phyloP scores from a whole-genome alignment of 2,797 vertebrate species.

The Sebastes baramenuke region DNA sequence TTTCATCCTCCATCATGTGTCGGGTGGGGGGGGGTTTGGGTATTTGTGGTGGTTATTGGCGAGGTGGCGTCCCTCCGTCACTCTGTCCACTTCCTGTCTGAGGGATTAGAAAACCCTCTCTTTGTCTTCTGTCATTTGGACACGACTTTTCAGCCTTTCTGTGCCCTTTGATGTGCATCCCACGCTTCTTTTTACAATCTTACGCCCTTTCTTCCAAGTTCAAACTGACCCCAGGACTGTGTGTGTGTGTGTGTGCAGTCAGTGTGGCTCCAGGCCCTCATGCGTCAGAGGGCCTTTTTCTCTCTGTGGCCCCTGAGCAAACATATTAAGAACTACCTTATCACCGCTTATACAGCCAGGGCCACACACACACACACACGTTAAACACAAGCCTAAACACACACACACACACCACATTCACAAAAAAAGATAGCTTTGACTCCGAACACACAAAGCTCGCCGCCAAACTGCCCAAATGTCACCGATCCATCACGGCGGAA shows the following conservation, averaged over 20 bases:
- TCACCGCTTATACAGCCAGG: conserved; percentile 83
- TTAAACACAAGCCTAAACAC: conserved; percentile 59
- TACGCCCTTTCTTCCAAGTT: conserved; percentile 23
- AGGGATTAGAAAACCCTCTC: conserved; percentile 32
- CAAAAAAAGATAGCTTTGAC: conserved; percentile 64
- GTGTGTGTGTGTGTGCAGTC: conserved; percentile 36
- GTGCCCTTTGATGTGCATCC: conserved; percentile 65
- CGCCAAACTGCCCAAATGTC: conserved; percentile 77
- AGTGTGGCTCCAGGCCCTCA: conserved; percentile 73
- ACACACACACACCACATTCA: conserved; percentile 55
- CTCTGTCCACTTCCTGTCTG: conserved; percentile 60
- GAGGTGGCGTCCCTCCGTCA: conserved; percentile 31
- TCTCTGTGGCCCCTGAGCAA: conserved; percentile 80
- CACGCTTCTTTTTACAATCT: conserved; percentile 31
- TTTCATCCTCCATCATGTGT: background rate
- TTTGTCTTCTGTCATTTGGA: conserved; percentile 32
- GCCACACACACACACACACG: conserved; percentile 56
- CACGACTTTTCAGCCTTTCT: conserved; percentile 29
- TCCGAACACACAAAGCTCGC: conserved; percentile 67
- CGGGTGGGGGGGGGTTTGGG: background rate
- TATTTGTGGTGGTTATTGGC: background rate
- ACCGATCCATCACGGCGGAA: conserved; percentile 42
- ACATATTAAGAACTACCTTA: conserved; percentile 87
- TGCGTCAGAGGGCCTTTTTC: conserved; percentile 85
- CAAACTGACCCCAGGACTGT: conserved; percentile 8